Evolutionary conservation across 2,113 vertebrate species (phyloP), one percentile per base, ranked within the genome.

Genomic region (Hippocampus comes): DNA sequence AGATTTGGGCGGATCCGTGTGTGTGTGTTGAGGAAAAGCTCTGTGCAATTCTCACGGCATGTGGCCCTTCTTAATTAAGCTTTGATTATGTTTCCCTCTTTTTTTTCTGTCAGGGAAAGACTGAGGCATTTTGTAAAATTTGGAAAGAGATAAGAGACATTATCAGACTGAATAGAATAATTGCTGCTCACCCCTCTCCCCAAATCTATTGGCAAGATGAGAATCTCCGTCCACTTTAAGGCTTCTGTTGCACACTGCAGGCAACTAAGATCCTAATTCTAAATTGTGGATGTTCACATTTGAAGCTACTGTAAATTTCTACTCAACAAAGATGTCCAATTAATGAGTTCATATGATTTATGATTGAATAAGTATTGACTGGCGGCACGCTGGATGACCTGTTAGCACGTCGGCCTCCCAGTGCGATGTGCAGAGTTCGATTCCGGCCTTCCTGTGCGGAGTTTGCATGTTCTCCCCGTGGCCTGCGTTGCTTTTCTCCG

Each of bases 351-450:
- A n/a, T 56, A 90, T 93, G 91, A 92, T 93, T 92, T 90, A 91
- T 92, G 84, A 74, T 84, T 89, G 90, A 90, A 91, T 92, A 90
- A 91, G 82, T 82, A 81, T 78, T 78, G 65, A 14, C 76, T 82
- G 86, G 34, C 34, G 30, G 4, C 30, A 34, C 5, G 30, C 30
- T 34, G 30, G 30, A 34, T 34, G 30, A 5, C 4, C 30, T 4
- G 30, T 34, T 34, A 34, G 30, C 34, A 6, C 34, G 34, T 38
- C 34, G 5, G 34, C 34, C 34, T 38, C 34, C 34, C 34, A 38
- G 34, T 38, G 34, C 34, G 5, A 38, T 38, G 34, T 38, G 34
- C 34, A 38, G 34, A 6, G 34, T 38, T 38, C 34, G 5, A 38
- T 38, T 38, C 34, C 5, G 34, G 34, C 34, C 5, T 38, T 38